These are phyloP conservation scores for Desmodus rotundus DNA, from an alignment of 2,113 vertebrate species.

Conservation along the genomic window DNA sequence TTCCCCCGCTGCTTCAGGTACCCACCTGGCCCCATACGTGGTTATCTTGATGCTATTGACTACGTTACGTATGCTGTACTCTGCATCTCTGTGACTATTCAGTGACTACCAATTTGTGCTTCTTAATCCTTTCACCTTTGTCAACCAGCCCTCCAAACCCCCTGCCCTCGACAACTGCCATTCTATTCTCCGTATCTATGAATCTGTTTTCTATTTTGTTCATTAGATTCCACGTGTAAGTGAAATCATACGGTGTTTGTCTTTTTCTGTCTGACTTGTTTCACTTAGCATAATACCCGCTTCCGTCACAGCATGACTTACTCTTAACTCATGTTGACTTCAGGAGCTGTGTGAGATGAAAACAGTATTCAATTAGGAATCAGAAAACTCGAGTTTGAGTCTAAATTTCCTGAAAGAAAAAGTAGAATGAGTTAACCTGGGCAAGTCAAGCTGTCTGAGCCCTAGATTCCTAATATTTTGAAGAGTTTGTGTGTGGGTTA, in stretches of 20 bases:
- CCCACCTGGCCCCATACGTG: not conserved
- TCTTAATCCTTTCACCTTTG: not conserved
- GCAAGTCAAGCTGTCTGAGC: not conserved
- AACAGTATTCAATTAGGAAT: not conserved
- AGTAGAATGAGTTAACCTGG: not conserved
- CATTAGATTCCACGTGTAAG: not conserved
- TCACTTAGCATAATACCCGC: not conserved
- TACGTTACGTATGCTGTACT: not conserved
- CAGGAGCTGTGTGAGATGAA: not conserved
- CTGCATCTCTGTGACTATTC: not conserved
- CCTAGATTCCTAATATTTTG: not conserved
- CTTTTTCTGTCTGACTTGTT: not conserved
- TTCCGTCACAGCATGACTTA: not conserved
- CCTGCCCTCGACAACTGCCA: not conserved
- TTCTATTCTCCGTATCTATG: not conserved
- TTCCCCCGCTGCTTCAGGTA: not conserved
- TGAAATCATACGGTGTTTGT: not conserved
- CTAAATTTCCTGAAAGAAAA: not conserved
- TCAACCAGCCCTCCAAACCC: not conserved
- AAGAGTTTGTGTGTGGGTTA: not conserved
- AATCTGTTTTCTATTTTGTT: not conserved
- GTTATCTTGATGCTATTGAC: not conserved
- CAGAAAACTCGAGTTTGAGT: not conserved
- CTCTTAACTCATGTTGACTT: conserved; percentile 10
- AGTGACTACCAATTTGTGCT: not conserved